Percentiles rank a stretch among this genome's conserved stretches.
phyloP scores from a whole-genome alignment of 2,113 vertebrate genomes.

The Mobula hypostoma region DNA sequence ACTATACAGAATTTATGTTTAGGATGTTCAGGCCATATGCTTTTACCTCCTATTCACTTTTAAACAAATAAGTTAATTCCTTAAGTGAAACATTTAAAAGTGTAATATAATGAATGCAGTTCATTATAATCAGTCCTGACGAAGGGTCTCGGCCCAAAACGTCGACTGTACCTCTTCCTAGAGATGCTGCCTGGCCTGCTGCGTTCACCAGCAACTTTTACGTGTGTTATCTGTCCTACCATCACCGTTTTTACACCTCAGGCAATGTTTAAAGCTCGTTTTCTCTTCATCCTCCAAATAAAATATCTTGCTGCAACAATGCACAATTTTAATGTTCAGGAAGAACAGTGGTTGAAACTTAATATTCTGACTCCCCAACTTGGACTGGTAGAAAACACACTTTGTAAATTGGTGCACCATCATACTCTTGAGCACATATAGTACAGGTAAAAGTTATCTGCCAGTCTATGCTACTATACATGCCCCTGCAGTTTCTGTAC shows the following conservation, averaged over 20 bases:
- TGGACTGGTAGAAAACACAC: background rate
- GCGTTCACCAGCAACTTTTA: no score
- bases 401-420: background rate
- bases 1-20: background rate
- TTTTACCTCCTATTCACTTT: background rate
- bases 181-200: no score
- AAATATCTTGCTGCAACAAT: background rate
- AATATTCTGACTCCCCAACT: background rate
- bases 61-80: background rate
- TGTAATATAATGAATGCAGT: background rate
- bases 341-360: background rate
- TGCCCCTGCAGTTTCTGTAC: no score
- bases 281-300: background rate
- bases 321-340: background rate
- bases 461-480: no score
- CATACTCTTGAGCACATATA: background rate
- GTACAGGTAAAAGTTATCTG: background rate
- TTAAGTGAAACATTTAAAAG: background rate
- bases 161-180: no score
- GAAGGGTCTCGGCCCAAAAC: no score
- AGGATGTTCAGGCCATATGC: background rate
- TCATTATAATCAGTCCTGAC: no score
- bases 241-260: background rate
- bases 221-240: no score
- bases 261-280: background rate